phyloP scores from a whole-genome alignment of 2,113 vertebrate species.

The Ibidorhyncha struthersii region DNA sequence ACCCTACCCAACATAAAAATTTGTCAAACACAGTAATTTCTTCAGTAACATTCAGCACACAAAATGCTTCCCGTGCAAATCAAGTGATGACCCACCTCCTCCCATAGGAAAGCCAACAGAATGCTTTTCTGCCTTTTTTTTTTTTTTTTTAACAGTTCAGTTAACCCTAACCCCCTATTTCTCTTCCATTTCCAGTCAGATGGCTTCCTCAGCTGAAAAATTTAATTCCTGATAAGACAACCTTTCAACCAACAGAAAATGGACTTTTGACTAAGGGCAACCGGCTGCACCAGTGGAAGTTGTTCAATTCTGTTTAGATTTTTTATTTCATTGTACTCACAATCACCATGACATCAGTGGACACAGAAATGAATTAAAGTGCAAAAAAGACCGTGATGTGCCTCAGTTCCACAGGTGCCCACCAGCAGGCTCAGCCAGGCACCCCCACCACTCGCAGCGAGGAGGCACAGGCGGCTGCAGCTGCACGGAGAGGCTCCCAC shows the following conservation, averaged over 20 bases:
- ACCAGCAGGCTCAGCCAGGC: background rate
- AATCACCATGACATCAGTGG: background rate
- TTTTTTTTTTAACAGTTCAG: background rate
- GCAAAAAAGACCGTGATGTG: background rate
- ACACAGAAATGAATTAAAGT: constrained; percentile 7
- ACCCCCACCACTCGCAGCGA: rapidly evolving
- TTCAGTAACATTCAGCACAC: background rate
- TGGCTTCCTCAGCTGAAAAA: constrained; percentile 27
- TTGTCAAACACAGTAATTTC: background rate
- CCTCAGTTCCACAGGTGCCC: background rate
- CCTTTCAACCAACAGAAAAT: constrained; percentile 41
- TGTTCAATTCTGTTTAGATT: background rate
- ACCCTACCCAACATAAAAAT: background rate
- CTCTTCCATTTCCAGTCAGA: background rate
- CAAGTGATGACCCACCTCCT: background rate
- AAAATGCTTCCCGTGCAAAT: background rate
- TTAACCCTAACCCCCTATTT: constrained; percentile 17
- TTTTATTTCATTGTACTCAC: background rate
- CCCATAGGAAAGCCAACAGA: background rate
- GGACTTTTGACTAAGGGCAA: constrained; percentile 38
- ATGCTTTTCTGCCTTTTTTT: background rate
- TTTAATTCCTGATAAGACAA: constrained; percentile 59
- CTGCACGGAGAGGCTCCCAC: background rate
- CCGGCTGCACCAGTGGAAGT: background rate
- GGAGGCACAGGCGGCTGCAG: background rate